A percentile compares a stretch with the other conserved stretches of the same genome.
Evolutionary conservation across 2,113 vertebrate species (phyloP).

Genomic region (Indicator maculatus): DNA sequence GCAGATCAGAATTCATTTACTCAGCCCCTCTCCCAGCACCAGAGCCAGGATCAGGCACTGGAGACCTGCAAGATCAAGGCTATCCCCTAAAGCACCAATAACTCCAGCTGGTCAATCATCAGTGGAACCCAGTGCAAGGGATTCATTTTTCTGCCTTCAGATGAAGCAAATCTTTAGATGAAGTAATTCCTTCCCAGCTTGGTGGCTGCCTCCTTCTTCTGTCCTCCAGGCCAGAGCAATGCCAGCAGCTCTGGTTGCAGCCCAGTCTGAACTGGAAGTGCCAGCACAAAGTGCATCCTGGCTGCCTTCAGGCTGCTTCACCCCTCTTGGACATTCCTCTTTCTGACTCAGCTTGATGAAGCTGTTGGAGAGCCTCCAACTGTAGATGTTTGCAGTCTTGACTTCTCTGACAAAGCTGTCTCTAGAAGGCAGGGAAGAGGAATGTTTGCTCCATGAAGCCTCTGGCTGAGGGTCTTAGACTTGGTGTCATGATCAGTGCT

Average conservation of each 20-base stretch:
- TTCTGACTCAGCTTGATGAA: background rate
- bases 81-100: background rate
- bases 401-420: background rate
- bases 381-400: background rate
- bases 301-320: background rate
- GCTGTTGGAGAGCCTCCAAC: background rate
- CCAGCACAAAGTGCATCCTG: rapidly evolving
- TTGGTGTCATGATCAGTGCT: background rate
- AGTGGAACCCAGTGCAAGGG: background rate
- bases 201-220: background rate
- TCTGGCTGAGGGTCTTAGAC: background rate
- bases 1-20: background rate
- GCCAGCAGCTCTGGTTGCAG: background rate
- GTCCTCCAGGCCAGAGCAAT: background rate
- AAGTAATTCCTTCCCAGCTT: background rate
- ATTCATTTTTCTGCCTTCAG: background rate
- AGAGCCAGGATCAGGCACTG: background rate
- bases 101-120: background rate
- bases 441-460: background rate
- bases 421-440: background rate
- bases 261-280: background rate
- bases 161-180: too few relatives aligned
- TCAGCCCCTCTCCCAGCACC: background rate
- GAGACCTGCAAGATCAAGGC: background rate
- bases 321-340: background rate